Base-by-base conservation (phyloP, 2,113 vertebrate genomes). In the Zosterops hypoxanthus region DNA sequence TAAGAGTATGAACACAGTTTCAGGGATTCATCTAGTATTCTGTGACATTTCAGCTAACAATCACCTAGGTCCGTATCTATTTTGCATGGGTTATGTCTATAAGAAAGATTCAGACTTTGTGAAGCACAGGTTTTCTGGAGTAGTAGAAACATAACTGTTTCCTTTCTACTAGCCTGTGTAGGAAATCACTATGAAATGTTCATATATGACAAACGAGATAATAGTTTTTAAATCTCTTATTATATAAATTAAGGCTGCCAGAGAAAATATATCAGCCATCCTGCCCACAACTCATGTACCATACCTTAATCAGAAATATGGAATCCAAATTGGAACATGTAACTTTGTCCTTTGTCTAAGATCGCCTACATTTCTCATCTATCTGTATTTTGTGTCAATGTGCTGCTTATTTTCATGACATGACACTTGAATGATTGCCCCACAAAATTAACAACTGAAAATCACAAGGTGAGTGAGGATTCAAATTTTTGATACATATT, bases 391-490 rank as follows among this genome's bases (percentile, higher is more conserved):
- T 76, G 5, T 64, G 33, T 69, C 80, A 55, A 61, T 26, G 21
- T 72, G 7, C 10, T 71, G 31, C 33, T 24, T 39, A 4, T 82
- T 84, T 94, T 64, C 39, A 39, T 55, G 36, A 21, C 55, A 44
- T 9, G 9, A 6, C 9, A 44, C 21, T 55, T 69, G 63, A 46
- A 39, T 68, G 10, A 5, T 22, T 64, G 41, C 63, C 25, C 44
- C 52, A 72, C 31, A 78, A 61, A 94, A 68, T 44, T 44, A 81
- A 55, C 12, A 73, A 24, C 3, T n/a, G 41, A 90, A 93, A 95
- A 68, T 55, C 33, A 63, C 29, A 83, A 83, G 3, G 14, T 57
- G 55, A 89, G 5, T 19, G 16, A 75, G 4, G 15, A 78, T 59
- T 92, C 21, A 66, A 22, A 22, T 19, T 86, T 90, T 64, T 64